Percentiles rank a stretch among this genome's conserved stretches.
Conservation (phyloP, 2,113 vertebrate genomes). For the Aegithalos caudatus region DNA sequence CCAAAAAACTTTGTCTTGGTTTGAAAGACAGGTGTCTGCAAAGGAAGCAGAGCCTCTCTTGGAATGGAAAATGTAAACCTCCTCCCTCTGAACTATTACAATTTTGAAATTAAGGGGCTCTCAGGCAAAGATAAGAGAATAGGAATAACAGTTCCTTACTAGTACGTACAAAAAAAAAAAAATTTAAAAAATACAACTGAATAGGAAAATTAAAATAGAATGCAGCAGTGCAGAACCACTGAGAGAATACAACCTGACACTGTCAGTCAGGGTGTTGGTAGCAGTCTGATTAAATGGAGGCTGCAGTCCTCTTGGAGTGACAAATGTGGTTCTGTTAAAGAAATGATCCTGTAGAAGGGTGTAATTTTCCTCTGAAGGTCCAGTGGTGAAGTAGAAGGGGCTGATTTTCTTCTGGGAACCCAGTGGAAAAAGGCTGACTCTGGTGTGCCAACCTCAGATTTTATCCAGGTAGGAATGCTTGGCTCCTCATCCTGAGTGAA, state of each 20-base stretch:
- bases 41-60: neutral
- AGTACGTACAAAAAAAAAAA: neutral
- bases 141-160: neutral
- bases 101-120: neutral
- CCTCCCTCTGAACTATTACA: neutral
- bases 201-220: neutral
- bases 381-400: neutral
- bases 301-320: neutral
- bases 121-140: neutral
- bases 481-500: neutral
- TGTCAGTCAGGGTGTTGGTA: neutral
- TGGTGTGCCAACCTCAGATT: neutral
- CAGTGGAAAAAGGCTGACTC: neutral
- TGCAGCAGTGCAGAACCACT: neutral
- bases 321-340: neutral
- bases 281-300: neutral
- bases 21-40: neutral
- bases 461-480: neutral
- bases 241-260: neutral
- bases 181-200: neutral
- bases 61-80: neutral
- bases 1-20: neutral
- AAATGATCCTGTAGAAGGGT: neutral
- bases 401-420: neutral
- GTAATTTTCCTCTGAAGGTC: neutral